A percentile compares a stretch with the other conserved stretches of the same genome.
phyloP scores from a whole-genome alignment of 2,113 vertebrate species.

The Perca fluviatilis region DNA sequence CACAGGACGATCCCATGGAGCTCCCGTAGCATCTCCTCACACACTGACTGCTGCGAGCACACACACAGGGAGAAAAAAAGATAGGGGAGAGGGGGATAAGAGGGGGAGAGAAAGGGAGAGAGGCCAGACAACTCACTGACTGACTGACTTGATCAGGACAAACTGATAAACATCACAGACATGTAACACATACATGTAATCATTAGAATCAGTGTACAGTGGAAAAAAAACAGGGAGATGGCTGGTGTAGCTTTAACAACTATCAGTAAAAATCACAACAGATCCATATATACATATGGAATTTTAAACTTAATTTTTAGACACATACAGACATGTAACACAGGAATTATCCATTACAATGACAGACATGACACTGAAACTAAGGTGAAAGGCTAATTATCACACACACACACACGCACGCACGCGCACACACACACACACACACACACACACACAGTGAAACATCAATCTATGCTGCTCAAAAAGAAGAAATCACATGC shows the following conservation, averaged over 20 bases:
- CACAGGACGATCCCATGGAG: conserved; percentile 95
- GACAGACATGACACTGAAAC: conserved; percentile 1
- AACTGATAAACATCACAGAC: conserved; percentile 57
- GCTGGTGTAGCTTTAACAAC: background rate
- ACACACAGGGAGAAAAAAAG: conserved; percentile 66
- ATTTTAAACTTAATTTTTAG: conserved; percentile 8
- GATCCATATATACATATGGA: background rate
- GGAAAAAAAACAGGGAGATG: background rate
- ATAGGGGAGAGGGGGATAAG: conserved; percentile 62
- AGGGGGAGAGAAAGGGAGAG: conserved; percentile 69
- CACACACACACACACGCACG: conserved; percentile 12
- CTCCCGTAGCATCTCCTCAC: conserved; percentile 97
- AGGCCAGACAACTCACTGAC: conserved; percentile 77
- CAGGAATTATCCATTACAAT: background rate
- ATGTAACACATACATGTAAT: conserved; percentile 49
- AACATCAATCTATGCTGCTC: conserved; percentile 15
- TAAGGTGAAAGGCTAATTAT: conserved; percentile 6
- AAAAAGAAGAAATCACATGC: conserved; percentile 73
- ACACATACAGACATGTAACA: conserved; percentile 23
- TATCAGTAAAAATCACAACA: conserved; percentile 8
- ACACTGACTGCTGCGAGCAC: conserved; percentile 90
- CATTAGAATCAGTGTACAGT: background rate
- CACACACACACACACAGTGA: conserved; percentile 16
- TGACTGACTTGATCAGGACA: conserved; percentile 69
- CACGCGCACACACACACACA: conserved; percentile 14